Percentiles rank a stretch among this genome's conserved stretches.
Evolutionary conservation across 35 echinoderm and acorn worm genomes (phyloP).

Genomic region (Heliocidaris erythrogramma): DNA sequence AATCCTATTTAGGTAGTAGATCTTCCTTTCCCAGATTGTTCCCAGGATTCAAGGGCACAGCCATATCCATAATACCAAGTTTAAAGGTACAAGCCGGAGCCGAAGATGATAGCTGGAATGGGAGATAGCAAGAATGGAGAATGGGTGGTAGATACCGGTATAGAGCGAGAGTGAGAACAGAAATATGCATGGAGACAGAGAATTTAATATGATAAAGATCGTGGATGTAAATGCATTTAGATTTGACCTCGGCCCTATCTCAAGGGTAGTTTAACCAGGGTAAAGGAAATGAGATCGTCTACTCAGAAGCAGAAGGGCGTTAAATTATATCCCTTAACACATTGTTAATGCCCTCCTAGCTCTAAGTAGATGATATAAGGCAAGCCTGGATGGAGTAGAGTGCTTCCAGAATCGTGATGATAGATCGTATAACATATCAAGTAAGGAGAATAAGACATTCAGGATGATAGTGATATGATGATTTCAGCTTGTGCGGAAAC

Average conservation of each 20-base stretch:
- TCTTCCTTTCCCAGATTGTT: slow-evolving; percentile 18
- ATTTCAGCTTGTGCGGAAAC: no score
- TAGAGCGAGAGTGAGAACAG: neutral
- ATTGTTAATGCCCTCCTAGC: no score
- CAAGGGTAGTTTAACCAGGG: no score
- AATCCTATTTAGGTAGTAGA: slow-evolving; percentile 25
- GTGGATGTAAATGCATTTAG: neutral
- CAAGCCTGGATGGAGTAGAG: neutral
- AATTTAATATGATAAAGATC: neutral
- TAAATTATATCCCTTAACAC: no score
- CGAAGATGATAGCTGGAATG: no score
- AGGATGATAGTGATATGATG: no score
- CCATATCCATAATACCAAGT: slow-evolving; percentile 18
- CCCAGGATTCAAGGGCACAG: neutral
- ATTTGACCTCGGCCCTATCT: neutral
- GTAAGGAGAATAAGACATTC: no score
- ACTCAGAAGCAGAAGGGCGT: no score
- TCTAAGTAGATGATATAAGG: neutral
- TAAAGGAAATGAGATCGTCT: neutral
- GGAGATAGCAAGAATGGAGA: no score
- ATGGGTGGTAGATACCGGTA: no score
- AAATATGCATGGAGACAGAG: neutral
- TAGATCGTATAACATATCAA: neutral
- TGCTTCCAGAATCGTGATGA: neutral
- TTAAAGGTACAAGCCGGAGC: neutral